These are phyloP conservation scores for Theonella swinhoei DNA, from an alignment of 37 sponge, comb jelly and placozoan genomes.

Conservation along the genomic window DNA sequence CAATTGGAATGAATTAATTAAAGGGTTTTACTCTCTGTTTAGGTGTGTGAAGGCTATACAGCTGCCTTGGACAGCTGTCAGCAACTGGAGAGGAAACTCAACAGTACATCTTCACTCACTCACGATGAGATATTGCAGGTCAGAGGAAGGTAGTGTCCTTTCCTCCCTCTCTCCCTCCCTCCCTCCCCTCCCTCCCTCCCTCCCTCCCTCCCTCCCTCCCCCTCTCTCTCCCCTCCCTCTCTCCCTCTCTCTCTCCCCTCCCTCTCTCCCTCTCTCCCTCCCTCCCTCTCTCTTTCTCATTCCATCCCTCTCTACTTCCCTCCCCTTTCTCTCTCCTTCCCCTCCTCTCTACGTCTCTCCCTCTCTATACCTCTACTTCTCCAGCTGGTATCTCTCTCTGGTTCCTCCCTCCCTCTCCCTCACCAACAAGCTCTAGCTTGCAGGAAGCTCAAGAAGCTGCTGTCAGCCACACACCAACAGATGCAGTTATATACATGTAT, in stretches of 20 bases:
- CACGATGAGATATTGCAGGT: conserved; percentile 58
- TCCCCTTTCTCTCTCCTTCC: background rate
- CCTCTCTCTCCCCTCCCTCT: conserved; percentile 4
- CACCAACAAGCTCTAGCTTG: conserved; percentile 60
- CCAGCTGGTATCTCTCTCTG: background rate
- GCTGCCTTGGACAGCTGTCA: conserved; percentile 38
- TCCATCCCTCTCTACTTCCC: background rate
- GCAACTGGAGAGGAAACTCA: conserved; percentile 49
- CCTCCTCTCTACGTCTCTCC: background rate
- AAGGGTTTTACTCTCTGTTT: background rate
- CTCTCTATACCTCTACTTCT: no score
- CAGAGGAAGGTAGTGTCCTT: no score
- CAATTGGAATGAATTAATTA: no score
- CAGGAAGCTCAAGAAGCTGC: conserved; percentile 19
- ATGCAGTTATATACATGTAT: conserved; percentile 66
- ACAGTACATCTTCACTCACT: conserved; percentile 3
- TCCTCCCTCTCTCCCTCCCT: no score
- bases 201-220: conserved; percentile 10
- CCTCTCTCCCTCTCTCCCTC: background rate
- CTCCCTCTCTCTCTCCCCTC: no score
- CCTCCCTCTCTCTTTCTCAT: no score
- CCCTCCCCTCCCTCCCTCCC: conserved; percentile 9
- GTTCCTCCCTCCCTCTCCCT: background rate
- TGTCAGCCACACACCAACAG: conserved; percentile 51
- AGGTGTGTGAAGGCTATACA: conserved; percentile 38